Evolutionary conservation across 2,888 invertebrate species (phyloP), one percentile per base, ranked within the genome.

Genomic region (Microctonus aethiopoides): DNA sequence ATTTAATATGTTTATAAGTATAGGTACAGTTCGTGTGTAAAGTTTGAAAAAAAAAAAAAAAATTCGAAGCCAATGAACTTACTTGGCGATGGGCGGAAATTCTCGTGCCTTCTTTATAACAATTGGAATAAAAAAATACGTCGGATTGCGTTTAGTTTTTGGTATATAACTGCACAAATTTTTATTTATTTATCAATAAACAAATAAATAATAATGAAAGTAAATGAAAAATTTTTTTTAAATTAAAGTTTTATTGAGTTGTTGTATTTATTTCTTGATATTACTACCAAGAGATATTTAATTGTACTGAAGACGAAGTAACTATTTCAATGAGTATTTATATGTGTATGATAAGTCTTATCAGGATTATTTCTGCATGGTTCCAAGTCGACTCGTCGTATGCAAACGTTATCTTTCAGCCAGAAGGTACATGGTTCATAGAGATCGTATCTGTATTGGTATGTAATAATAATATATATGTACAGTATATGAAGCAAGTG

Each of bases 41-140:
- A n/a, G n/a, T n/a, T n/a, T n/a, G n/a, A n/a, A n/a, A n/a, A n/a
- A n/a, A n/a, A n/a, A n/a, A n/a, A n/a, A n/a, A n/a, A n/a, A 71
- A 52, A 32, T 52, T 70, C 60, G 46, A 24, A 54, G 2, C 22
- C 34, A 51, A 67, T 26, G 24, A 70, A 74, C 77, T 61, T 84
- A 89, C 87, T 82, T 90, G 89, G 88, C 86, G 88, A 88, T 87
- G 85, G 85, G 88, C 88, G 88, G 90, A 87, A 90, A 90, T 90
- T 90, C 90, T 90, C 88, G 89, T 89, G 89, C 89, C 89, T 89
- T 90, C 74, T 81, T 77, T 80, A 78, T 76, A 76, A 82, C 80
- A 76, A 79, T 80, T 81, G 71, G 77, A 82, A 79, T 63, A 81
- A 81, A 79, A 65, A 65, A 68, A 68, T 73, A 60, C 69, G 52